Evolutionary conservation across 2,113 vertebrate genomes (phyloP), one percentile per base, ranked within the genome.

Genomic region (Strix aluco): DNA sequence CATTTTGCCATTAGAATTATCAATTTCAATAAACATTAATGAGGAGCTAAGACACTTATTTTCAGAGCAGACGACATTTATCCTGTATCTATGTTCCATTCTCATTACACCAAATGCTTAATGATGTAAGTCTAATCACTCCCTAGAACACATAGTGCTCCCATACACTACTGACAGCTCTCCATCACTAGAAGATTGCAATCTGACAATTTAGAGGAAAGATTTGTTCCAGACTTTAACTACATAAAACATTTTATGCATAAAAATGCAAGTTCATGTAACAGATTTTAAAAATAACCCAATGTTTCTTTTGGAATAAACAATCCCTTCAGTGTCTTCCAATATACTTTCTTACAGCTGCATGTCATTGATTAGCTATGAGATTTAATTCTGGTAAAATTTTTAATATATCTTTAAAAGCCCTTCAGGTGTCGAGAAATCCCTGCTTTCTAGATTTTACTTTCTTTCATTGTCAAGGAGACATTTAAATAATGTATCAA

Each of bases 1-100:
- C 85, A 92, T 73, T 34, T 40, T 67, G 25, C 81, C 67, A 93
- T 88, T 75, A 78, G 47, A 88, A 77, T 7, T n/a, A 59, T 49
- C 58, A n/a, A 36, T 88, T 84, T 59, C 94, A 59, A 72, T 72
- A 91, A 94, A 78, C 79, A 78, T 62, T 90, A 88, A 81, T 51
- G 80, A 88, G 89, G 88, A 88, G 66, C 44, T 85, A 71, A 86
- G 87, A 71, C 52, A 54, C 49, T 89, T 73, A 65, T 80, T 96
- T 94, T 88, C 70, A 62, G 55, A 93, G 81, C 36, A 96, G 40
- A 52, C 88, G 38, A 84, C 73, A 95, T 95, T 96, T 88, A 83
- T 87, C 32, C 38, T 91, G 19, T 69, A n/a, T 57, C 65, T 44
- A 61, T 19, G 0, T 80, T 85, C 65, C 59, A 63, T 38, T 86